A percentile compares a stretch with the other conserved stretches of the same genome.
phyloP scores from a whole-genome alignment of 2,888 invertebrate genomes.

The Cataglyphis livida region DNA sequence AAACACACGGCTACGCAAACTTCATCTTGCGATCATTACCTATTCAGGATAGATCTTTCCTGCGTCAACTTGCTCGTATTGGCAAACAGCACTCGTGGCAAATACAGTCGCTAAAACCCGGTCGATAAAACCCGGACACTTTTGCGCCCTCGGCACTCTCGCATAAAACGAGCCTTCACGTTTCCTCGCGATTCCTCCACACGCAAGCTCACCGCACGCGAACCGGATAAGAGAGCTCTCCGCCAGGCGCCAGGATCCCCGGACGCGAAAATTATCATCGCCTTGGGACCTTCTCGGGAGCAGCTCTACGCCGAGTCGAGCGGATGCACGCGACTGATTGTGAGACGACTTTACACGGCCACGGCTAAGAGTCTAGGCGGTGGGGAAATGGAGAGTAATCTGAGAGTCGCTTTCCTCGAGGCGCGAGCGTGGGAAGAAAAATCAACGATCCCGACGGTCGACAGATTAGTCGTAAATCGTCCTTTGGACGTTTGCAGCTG shows the following conservation, averaged over 20 bases:
- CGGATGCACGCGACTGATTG: slow-evolving; percentile 9
- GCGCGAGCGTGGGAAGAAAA: slow-evolving; percentile 53
- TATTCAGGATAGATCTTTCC: neutral
- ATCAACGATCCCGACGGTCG: slow-evolving; percentile 25
- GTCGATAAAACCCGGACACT: slow-evolving; percentile 12
- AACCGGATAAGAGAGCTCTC: slow-evolving; percentile 21
- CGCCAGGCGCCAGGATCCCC: slow-evolving; percentile 22
- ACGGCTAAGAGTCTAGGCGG: neutral
- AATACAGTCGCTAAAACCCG: neutral
- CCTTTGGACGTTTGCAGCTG: slow-evolving; percentile 2
- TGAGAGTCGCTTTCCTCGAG: slow-evolving; percentile 44
- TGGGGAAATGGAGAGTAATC: slow-evolving; percentile 53
- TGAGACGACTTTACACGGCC: neutral
- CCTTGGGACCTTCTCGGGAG: neutral
- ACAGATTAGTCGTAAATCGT: slow-evolving; percentile 28
- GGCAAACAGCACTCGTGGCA: slow-evolving; percentile 19
- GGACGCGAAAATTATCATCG: slow-evolving; percentile 25
- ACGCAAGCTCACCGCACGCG: slow-evolving; percentile 37
- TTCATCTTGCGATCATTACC: slow-evolving; percentile 22
- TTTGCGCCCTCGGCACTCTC: slow-evolving; percentile 8
- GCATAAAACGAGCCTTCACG: slow-evolving; percentile 25
- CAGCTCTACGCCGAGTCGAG: slow-evolving; percentile 18
- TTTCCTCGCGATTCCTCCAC: slow-evolving; percentile 6
- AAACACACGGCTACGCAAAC: slow-evolving; percentile 2
- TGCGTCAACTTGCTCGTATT: neutral